Evolutionary conservation across 2,113 vertebrate genomes (phyloP).

Genomic region (Zosterops hypoxanthus): DNA sequence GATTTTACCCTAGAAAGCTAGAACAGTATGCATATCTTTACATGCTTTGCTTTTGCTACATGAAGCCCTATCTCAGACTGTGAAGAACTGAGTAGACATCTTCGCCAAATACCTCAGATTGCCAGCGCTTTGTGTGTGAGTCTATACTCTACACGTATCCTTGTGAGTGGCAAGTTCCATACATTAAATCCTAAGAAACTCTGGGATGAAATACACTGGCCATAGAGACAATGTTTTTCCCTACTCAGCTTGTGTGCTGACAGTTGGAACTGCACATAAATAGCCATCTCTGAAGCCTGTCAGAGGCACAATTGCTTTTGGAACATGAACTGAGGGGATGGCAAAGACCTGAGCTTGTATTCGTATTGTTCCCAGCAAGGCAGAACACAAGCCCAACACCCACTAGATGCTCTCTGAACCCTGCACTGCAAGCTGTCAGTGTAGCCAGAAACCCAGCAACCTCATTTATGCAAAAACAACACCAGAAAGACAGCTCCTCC

Average conservation of each 20-base stretch:
- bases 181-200: not conserved
- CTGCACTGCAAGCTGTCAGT: not conserved
- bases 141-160: not conserved
- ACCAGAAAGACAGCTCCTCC: constrained; percentile 14
- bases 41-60: not conserved
- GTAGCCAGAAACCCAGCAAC: not conserved
- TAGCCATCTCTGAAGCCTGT: not conserved
- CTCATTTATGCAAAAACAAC: constrained; percentile 21
- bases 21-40: not conserved
- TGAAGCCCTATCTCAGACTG: not conserved
- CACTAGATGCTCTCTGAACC: not conserved
- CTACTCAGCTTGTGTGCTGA: not conserved
- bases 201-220: not conserved
- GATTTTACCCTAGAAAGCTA: not conserved
- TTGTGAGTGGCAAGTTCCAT: not conserved
- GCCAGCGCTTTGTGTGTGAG: not conserved
- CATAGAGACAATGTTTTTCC: not conserved
- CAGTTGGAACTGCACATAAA: not conserved
- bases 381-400: not conserved
- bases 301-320: not conserved
- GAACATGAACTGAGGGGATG: not conserved
- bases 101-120: not conserved
- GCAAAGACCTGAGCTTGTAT: not conserved
- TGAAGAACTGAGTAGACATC: not conserved
- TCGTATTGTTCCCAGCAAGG: not conserved